A percentile compares a stretch with the other conserved stretches of the same genome.
Conservation (phyloP, 2,113 vertebrate genomes). For the Cottus gobio region DNA sequence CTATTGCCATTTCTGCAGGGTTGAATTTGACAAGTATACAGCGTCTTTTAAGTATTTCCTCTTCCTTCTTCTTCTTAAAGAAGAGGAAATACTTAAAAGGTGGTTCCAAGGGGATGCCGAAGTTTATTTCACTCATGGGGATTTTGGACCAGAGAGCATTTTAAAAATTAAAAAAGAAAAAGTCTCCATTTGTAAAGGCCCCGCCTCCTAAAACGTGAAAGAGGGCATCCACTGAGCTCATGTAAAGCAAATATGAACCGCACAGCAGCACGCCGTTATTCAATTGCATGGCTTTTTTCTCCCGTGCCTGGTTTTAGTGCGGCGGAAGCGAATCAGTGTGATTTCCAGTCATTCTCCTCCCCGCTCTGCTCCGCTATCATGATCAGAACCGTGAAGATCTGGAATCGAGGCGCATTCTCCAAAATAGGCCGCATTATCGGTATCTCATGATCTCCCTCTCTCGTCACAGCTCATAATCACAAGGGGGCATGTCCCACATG, state of each 20-base stretch:
- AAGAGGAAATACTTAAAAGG: neutral
- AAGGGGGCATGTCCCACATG: slow-evolving; percentile 34
- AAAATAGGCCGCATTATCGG: slow-evolving; percentile 61
- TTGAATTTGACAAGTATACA: neutral
- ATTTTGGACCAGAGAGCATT: neutral
- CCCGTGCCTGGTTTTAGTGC: slow-evolving; percentile 4
- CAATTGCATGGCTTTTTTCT: too few species aligned
- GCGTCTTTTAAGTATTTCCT: too few species aligned
- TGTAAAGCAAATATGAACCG: slow-evolving; percentile 2
- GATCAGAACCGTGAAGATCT: slow-evolving; percentile 61
- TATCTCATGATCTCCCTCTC: slow-evolving; percentile 58
- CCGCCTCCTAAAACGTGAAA: neutral
- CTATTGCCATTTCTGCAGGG: neutral
- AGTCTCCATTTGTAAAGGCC: neutral
- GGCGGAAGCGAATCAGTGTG: slow-evolving; percentile 1
- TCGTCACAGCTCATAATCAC: slow-evolving; percentile 65
- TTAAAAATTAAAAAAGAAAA: neutral
- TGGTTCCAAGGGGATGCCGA: neutral
- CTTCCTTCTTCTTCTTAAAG: too few species aligned
- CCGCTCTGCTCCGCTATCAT: slow-evolving; percentile 18
- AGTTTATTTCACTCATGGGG: neutral
- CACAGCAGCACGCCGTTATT: slow-evolving; percentile 37
- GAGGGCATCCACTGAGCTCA: neutral
- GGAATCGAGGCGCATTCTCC: slow-evolving; percentile 50
- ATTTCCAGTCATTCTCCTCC: slow-evolving; percentile 55